Evolutionary conservation across 2,113 vertebrate species (phyloP).

Genomic region (Erpornis zantholeuca): DNA sequence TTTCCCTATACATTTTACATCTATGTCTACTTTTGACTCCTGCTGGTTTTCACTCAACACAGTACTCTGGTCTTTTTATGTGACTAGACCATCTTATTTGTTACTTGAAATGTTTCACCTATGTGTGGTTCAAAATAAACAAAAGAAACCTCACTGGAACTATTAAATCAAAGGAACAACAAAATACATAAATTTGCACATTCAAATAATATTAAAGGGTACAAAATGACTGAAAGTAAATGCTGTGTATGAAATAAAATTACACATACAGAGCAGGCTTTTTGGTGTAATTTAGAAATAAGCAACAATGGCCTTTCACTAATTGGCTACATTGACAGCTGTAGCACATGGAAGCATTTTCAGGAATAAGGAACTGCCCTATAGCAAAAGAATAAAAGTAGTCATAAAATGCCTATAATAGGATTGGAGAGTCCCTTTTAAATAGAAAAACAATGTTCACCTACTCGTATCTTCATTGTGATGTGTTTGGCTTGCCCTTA

Average conservation of each 20-base stretch:
- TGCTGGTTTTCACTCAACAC: background rate
- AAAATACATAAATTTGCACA: background rate
- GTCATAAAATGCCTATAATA: background rate
- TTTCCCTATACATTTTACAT: background rate
- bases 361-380: background rate
- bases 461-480: background rate
- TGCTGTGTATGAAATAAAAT: background rate
- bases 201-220: background rate
- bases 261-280: background rate
- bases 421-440: background rate
- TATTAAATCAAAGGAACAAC: background rate
- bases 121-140: background rate
- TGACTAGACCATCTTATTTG: background rate
- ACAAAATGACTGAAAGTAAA: background rate
- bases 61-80: background rate
- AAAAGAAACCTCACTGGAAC: background rate
- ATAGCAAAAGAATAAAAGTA: background rate
- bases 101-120: background rate
- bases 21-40: background rate
- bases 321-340: background rate
- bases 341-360: background rate
- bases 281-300: background rate
- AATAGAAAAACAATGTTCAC: background rate
- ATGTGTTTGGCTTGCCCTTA: background rate
- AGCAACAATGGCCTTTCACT: background rate